Evolutionary conservation across 1,140 invertebrate species (phyloP), one percentile per base, ranked within the genome.

Genomic region (Drosophila neocordata): DNA sequence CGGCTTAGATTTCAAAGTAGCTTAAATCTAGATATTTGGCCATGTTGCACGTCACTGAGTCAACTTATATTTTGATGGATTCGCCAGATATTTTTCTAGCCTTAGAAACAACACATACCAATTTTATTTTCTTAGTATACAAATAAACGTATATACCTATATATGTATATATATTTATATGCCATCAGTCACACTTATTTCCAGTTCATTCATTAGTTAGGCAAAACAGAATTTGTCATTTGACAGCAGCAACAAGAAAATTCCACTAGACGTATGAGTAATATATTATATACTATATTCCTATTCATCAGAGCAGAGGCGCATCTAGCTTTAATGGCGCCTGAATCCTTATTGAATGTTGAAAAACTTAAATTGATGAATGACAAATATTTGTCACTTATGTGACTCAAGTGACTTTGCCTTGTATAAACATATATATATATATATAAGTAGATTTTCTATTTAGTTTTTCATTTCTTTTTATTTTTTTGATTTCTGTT

Each of bases 221-320:
- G 20, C 0, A 13, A 31, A 41, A 48, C 44, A 53, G 57, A 62
- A 48, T 48, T 48, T 48, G 15, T 61, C 51, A 71, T 77, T 74
- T 84, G 60, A 74, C 67, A 74, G 35, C 44, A 51, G 37, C 35
- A 11, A 61, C 20, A 77, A 31, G 9, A 62, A 69, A 70, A 53
- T 77, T 65, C 68, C 66, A 63, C 41, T 53, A 37, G 18, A 48
- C 44, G 67, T 61, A 79, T 85, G 81, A 84, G 69, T 84, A 84
- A 85, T 71, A 55, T 73, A 61, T 52, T 68, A 61, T 65, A 57
- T 67, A 41, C 53, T 53, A 55, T 34, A 11, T 61, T 52, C 24
- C n/a, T 51, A 65, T 61, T 51, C 13, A 59, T 7, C 4, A 31
- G 6, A 35, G 8, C 56, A 48, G 15, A 44, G 15, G 1, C 41